phyloP scores from a whole-genome alignment of 2,113 vertebrate genomes.

The Perca schrenkii region DNA sequence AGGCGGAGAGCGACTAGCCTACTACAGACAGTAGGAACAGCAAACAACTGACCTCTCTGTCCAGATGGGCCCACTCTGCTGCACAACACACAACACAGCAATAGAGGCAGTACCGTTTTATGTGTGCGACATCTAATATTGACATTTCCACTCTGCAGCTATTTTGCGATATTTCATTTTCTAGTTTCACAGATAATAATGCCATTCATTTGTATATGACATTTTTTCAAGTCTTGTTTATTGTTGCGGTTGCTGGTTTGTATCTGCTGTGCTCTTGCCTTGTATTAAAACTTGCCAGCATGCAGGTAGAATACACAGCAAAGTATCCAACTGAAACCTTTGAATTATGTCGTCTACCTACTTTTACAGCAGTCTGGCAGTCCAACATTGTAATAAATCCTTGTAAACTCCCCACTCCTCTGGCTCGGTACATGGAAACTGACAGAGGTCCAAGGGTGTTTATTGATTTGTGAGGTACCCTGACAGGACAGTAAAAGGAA shows the following conservation, averaged over 20 bases:
- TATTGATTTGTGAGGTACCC: not conserved
- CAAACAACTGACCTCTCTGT: conserved; percentile 45
- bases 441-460: not conserved
- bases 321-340: not conserved
- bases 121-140: not conserved
- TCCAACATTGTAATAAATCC: not conserved
- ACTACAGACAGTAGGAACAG: conserved; percentile 21
- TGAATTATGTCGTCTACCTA: too few relatives aligned
- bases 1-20: not conserved
- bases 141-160: not conserved
- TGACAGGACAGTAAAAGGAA: not conserved
- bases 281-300: too few relatives aligned
- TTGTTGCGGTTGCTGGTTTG: too few relatives aligned
- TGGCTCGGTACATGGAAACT: too few relatives aligned
- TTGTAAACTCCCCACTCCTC: too few relatives aligned
- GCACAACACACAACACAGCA: conserved; percentile 4
- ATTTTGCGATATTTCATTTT: not conserved
- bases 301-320: too few relatives aligned
- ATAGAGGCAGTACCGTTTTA: not conserved
- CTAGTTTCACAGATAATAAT: not conserved
- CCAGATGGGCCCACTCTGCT: conserved; percentile 40
- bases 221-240: too few relatives aligned
- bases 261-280: too few relatives aligned
- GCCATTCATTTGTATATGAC: not conserved
- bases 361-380: not conserved